Evolutionary conservation across 2,797 vertebrate genomes (phyloP).

Genomic region (Cirrhinus mrigala): DNA sequence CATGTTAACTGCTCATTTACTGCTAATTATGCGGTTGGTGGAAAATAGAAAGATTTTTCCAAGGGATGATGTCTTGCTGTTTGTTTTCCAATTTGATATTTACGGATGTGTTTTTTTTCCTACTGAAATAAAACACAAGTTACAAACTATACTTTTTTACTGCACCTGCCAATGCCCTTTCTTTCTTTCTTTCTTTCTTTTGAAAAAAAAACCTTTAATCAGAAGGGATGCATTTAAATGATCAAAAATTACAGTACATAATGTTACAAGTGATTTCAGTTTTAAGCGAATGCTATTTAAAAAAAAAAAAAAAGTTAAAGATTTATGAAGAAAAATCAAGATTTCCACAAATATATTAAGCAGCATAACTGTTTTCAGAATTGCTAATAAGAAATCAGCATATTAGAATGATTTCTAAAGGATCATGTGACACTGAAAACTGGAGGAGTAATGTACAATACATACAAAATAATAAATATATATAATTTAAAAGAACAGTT

Average conservation of each 20-base stretch:
- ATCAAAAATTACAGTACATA: no score
- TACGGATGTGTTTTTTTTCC: neutral
- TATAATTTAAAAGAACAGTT: no score
- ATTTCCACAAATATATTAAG: neutral
- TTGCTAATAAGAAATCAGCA: neutral
- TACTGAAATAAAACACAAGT: neutral
- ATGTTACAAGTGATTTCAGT: no score
- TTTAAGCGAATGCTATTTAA: no score
- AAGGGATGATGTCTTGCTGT: neutral
- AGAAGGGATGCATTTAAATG: neutral
- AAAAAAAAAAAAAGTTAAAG: no score
- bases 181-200: no score
- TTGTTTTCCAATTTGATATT: neutral
- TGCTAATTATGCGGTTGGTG: slow-evolving; percentile 2
- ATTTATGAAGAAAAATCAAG: neutral
- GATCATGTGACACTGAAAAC: neutral
- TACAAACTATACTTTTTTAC: neutral
- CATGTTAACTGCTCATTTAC: neutral
- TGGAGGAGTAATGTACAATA: neutral
- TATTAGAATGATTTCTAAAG: neutral
- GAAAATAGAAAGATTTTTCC: neutral
- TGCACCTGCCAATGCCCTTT: neutral
- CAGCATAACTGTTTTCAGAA: neutral
- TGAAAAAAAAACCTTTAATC: neutral
- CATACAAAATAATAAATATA: no score